Conservation (phyloP, 2,113 vertebrate genomes). For the Mugil cephalus region DNA sequence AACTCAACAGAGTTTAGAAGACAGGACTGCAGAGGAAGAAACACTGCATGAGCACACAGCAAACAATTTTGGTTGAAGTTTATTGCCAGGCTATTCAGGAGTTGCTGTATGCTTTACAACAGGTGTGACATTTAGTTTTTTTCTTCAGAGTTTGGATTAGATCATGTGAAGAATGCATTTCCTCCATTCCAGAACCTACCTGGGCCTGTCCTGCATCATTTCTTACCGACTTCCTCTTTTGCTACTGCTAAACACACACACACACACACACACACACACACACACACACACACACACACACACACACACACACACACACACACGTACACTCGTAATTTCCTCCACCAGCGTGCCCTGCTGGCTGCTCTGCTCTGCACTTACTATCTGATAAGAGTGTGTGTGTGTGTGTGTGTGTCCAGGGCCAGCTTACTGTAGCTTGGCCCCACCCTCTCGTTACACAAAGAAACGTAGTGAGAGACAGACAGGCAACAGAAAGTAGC, state of each 20-base stretch:
- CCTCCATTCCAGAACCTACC: conserved; percentile 20
- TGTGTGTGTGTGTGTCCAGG: background rate
- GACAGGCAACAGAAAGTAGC: conserved; percentile 6
- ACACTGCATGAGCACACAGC: too few species aligned
- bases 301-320: background rate
- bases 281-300: background rate
- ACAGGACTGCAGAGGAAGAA: too few species aligned
- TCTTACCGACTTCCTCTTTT: conserved; percentile 41
- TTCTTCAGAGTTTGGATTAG: background rate
- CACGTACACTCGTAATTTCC: background rate
- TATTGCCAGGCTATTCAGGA: background rate
- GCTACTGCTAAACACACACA: background rate
- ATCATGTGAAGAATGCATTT: conserved; percentile 21
- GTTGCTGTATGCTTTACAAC: too few species aligned
- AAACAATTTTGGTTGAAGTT: too few species aligned
- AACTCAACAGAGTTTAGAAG: too few species aligned
- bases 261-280: background rate
- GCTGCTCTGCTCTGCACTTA: conserved; percentile 17
- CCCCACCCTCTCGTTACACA: conserved; percentile 59
- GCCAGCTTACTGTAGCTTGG: conserved; percentile 11
- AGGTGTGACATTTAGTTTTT: too few species aligned
- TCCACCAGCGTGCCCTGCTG: conserved; percentile 23
- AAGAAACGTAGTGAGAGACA: background rate
- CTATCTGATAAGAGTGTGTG: conserved; percentile 40
- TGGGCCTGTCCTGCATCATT: background rate